Evolutionary conservation across 2,888 invertebrate species (phyloP).

Genomic region (Prosapia bicincta): DNA sequence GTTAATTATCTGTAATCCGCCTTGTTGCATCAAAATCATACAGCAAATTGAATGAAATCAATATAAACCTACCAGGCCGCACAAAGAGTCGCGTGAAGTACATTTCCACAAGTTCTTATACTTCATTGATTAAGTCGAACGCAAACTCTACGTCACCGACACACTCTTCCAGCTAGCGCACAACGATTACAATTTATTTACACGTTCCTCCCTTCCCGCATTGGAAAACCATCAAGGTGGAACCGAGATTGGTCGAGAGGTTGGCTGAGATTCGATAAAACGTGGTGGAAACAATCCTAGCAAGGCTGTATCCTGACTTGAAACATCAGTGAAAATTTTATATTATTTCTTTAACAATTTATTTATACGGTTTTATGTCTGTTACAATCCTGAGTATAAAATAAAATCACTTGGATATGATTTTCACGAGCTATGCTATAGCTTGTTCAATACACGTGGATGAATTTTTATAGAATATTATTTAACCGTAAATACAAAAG

Average conservation of each 20-base stretch:
- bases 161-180: neutral
- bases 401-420: too few relatives aligned
- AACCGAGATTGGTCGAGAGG: neutral
- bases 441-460: too few relatives aligned
- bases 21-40: too few relatives aligned
- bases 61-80: neutral
- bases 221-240: neutral
- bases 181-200: neutral
- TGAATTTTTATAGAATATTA: too few relatives aligned
- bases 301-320: neutral
- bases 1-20: too few relatives aligned
- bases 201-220: neutral
- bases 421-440: too few relatives aligned
- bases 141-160: neutral
- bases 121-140: neutral
- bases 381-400: too few relatives aligned
- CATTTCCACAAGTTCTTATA: neutral
- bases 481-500: too few relatives aligned
- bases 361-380: too few relatives aligned
- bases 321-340: neutral
- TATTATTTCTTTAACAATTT: neutral
- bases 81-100: neutral
- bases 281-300: too few relatives aligned
- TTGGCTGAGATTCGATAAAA: neutral
- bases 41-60: too few relatives aligned